Conservation (phyloP, 2,113 vertebrate genomes). For the Mesembrinibis cayennensis region DNA sequence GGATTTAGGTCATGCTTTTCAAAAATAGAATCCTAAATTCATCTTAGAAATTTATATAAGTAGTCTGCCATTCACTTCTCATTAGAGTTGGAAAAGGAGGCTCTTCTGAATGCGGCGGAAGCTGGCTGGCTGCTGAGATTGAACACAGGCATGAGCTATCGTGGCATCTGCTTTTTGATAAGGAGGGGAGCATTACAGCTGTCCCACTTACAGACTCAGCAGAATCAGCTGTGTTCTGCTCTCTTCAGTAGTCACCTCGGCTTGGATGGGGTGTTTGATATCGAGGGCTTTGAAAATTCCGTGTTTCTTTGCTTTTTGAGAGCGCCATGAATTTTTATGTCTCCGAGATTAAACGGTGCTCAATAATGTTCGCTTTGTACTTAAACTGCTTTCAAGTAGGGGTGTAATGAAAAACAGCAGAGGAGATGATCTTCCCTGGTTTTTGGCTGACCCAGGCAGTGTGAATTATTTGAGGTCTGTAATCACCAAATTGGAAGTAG, state of each 20-base stretch:
- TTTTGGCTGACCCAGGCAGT: too few relatives aligned
- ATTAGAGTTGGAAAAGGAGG: neutral
- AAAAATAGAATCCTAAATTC: constrained; percentile 20
- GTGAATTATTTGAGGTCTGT: neutral
- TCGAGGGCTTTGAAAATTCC: neutral
- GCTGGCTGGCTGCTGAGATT: neutral
- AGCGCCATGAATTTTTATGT: neutral
- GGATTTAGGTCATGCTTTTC: constrained; percentile 3
- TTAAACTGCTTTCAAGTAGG: neutral
- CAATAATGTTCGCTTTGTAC: neutral
- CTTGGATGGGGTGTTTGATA: neutral
- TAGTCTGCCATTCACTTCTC: neutral
- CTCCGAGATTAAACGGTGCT: neutral
- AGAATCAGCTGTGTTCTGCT: neutral
- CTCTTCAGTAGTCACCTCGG: neutral
- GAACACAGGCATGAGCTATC: neutral
- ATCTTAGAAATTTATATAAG: neutral
- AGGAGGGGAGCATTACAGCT: rapidly evolving
- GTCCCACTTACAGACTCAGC: neutral
- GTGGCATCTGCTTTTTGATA: neutral
- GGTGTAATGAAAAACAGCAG: neutral
- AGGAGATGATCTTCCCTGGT: neutral
- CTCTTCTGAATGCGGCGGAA: neutral
- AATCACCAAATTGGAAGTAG: neutral
- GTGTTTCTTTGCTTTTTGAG: neutral